phyloP scores from a whole-genome alignment of 2,113 vertebrate genomes.

The Podocnemis expansa region DNA sequence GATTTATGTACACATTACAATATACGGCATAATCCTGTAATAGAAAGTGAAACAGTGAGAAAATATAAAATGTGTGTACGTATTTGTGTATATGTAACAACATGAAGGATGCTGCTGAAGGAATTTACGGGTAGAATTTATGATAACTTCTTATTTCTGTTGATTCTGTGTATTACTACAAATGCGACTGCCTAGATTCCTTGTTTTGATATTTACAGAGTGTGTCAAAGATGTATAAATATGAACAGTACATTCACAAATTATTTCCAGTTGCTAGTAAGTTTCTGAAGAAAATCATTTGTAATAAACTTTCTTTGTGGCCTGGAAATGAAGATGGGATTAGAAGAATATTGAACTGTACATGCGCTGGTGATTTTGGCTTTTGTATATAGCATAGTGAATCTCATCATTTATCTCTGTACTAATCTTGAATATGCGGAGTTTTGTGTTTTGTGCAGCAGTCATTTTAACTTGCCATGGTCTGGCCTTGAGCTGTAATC shows the following conservation, averaged over 20 bases:
- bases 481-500: conserved; percentile 17
- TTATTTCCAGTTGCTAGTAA: conserved; percentile 62
- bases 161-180: conserved; percentile 44
- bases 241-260: conserved; percentile 66
- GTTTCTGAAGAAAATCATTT: conserved; percentile 69
- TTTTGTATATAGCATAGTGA: conserved; percentile 51
- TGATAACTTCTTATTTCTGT: neutral
- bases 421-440: conserved; percentile 67
- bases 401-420: conserved; percentile 63
- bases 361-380: conserved; percentile 63
- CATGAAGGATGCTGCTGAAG: neutral
- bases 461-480: conserved; percentile 55
- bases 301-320: conserved; percentile 70
- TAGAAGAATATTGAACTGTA: conserved; percentile 71
- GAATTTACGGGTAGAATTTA: conserved; percentile 20
- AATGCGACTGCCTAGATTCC: conserved; percentile 50
- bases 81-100: rapidly evolving
- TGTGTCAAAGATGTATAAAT: conserved; percentile 64
- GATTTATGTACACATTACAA: neutral
- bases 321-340: conserved; percentile 67
- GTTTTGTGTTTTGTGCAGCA: conserved; percentile 59
- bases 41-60: neutral
- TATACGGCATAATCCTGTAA: rapidly evolving
- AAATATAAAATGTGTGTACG: neutral
- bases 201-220: conserved; percentile 71